Evolutionary conservation across 2,113 vertebrate species (phyloP), one percentile per base, ranked within the genome.

Genomic region (Eclectus roratus): DNA sequence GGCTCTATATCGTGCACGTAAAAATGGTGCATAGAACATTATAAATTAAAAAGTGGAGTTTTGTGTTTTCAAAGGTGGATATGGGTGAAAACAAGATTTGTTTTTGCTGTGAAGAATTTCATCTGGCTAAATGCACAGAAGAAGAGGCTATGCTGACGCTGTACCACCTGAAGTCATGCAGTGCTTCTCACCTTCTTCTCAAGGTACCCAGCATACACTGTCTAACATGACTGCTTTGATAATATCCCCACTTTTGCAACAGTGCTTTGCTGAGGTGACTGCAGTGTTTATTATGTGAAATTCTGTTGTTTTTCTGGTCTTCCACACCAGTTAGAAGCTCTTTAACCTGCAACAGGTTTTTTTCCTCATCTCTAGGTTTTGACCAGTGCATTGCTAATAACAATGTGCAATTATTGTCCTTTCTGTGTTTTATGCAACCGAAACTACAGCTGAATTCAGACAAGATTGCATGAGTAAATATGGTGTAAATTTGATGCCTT

Each of bases 31-130:
- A 13, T 63, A 56, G 69, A 93, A 25, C 4, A 65, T n/a, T 64
- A 58, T 87, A 73, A 41, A 89, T 78, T 73, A 29, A 82, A 80
- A 85, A 29, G 2, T 20, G 41, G 52, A 58, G 6, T 68, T 77
- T 50, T 63, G 76, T 84, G 28, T 85, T 91, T 35, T 96, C 97
- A 17, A 93, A 99, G 98, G 98, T 98, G 93, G 98, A 97, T 29
- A 37, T 93, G 37, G 97, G 92, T 47, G 98, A 97, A 97, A 95
- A 89, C 15, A 97, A 98, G 73, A 92, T 98, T 92, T 99, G 99
- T 94, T 97, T 98, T 80, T 99, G 99, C 94, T 99, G 99, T 97
- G 96, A 98, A 93, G 97, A 98, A 69, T 96, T 97, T 65, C 91
- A 97, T 33, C 94, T 95, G 56, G 58, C 90, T 50, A 95, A 97